Evolutionary conservation across 2,888 invertebrate species (phyloP).

Genomic region (Octodonta nipae): DNA sequence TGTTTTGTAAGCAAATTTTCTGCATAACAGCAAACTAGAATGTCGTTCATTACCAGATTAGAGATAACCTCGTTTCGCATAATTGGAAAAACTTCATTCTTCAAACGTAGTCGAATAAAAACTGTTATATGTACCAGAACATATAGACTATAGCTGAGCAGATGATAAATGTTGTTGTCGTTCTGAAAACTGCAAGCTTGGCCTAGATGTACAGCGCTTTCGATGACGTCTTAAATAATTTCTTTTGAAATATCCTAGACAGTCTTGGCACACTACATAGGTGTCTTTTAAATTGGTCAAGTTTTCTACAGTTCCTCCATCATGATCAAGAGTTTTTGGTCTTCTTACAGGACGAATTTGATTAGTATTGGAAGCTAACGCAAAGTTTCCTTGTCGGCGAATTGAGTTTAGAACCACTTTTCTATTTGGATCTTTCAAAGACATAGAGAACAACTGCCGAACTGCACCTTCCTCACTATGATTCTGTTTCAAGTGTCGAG

Average conservation of each 20-base stretch:
- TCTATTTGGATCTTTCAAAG: slow-evolving; percentile 9
- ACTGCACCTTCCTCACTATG: slow-evolving; percentile 12
- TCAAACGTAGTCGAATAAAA: slow-evolving; percentile 6
- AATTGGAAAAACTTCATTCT: slow-evolving; percentile 9
- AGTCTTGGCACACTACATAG: slow-evolving; percentile 7
- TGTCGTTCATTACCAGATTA: slow-evolving; percentile 10
- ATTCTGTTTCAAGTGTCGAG: slow-evolving; percentile 10
- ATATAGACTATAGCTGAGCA: slow-evolving; percentile 1
- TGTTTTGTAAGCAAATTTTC: slow-evolving; percentile 10
- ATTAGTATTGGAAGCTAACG: slow-evolving; percentile 1
- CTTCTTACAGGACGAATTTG: slow-evolving; percentile 4
- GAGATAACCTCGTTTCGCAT: slow-evolving; percentile 12
- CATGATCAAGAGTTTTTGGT: slow-evolving; percentile 2
- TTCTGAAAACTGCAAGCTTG: neutral
- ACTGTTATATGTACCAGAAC: slow-evolving; percentile 4
- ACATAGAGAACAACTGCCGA: slow-evolving; percentile 7
- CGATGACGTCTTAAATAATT: slow-evolving; percentile 8
- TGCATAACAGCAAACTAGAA: slow-evolving; percentile 12
- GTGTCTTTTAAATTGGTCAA: slow-evolving; percentile 5
- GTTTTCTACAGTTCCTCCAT: neutral
- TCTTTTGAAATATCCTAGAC: slow-evolving; percentile 8
- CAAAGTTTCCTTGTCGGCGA: slow-evolving; percentile 10
- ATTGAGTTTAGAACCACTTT: slow-evolving; percentile 7
- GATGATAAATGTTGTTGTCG: slow-evolving; percentile 4
- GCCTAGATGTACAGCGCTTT: slow-evolving; percentile 4